These are phyloP conservation scores for Heliconius cydno DNA, from an alignment of 2,888 invertebrate species.

Conservation along the genomic window DNA sequence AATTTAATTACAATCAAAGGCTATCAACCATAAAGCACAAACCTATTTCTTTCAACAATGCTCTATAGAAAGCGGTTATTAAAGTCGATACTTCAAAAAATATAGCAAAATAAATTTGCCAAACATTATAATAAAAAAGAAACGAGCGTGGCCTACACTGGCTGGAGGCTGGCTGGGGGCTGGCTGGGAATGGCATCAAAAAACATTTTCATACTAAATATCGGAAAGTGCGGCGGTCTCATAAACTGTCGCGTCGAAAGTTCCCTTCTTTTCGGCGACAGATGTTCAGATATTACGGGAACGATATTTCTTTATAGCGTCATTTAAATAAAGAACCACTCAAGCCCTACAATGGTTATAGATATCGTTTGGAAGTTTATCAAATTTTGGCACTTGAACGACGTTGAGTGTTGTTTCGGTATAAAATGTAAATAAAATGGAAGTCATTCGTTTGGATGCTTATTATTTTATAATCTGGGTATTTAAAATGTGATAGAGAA, in stretches of 20 bases:
- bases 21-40: not conserved
- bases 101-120: slow-evolving; percentile 32
- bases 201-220: slow-evolving; percentile 69
- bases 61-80: slow-evolving; percentile 21
- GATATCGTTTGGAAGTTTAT: slow-evolving; percentile 58
- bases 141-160: slow-evolving; percentile 33
- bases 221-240: slow-evolving; percentile 63
- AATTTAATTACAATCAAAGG: not conserved
- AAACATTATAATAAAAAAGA: slow-evolving; percentile 43
- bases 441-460: not conserved
- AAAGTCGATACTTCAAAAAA: slow-evolving; percentile 30
- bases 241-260: slow-evolving; percentile 73
- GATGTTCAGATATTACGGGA: slow-evolving; percentile 72
- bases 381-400: slow-evolving; percentile 49
- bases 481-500: not conserved
- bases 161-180: not conserved
- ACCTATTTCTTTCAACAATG: slow-evolving; percentile 9
- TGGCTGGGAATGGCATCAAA: slow-evolving; percentile 54
- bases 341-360: slow-evolving; percentile 60
- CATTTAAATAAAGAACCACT: slow-evolving; percentile 75
- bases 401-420: slow-evolving; percentile 19
- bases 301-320: slow-evolving; percentile 74
- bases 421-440: slow-evolving; percentile 6
- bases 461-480: not conserved
- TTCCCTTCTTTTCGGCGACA: slow-evolving; percentile 73